These are phyloP conservation scores for Conomelus anceps DNA, from an alignment of 2,888 invertebrate species.

Conservation along the genomic window DNA sequence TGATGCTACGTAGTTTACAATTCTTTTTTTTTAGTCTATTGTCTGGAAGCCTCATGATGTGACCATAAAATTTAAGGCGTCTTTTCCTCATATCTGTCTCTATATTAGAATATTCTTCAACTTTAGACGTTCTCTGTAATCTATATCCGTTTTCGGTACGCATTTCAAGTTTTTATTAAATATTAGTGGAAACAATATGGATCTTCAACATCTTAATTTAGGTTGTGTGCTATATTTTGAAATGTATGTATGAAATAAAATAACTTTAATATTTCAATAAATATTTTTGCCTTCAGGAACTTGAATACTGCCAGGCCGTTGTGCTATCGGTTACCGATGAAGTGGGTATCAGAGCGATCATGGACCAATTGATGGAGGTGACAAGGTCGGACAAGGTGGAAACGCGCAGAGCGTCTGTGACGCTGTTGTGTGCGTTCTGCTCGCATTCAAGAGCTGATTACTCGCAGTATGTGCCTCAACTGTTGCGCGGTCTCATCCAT, in stretches of 20 bases:
- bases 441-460: conserved; percentile 83
- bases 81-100: too few relatives aligned
- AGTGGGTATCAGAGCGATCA: conserved; percentile 75
- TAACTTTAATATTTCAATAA: neutral
- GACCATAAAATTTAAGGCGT: too few relatives aligned
- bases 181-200: too few relatives aligned
- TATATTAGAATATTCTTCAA: too few relatives aligned
- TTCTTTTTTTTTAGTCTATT: too few relatives aligned
- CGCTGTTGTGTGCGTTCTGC: conserved; percentile 84
- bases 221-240: too few relatives aligned
- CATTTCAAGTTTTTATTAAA: too few relatives aligned
- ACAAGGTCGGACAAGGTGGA: conserved; percentile 57
- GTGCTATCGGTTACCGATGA: conserved; percentile 86
- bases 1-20: too few relatives aligned
- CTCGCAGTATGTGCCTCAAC: conserved; percentile 76
- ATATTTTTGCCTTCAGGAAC: conserved; percentile 50
- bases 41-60: too few relatives aligned
- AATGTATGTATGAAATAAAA: neutral
- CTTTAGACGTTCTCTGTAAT: too few relatives aligned
- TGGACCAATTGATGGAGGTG: conserved; percentile 77
- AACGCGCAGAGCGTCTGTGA: conserved; percentile 72
- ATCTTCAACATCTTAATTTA: too few relatives aligned
- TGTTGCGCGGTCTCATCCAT: conserved; percentile 78
- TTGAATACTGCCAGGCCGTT: conserved; percentile 88
- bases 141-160: too few relatives aligned